Evolutionary conservation across 2,888 invertebrate genomes (phyloP), one percentile per base, ranked within the genome.

Genomic region (Nemotelus pantherinus): DNA sequence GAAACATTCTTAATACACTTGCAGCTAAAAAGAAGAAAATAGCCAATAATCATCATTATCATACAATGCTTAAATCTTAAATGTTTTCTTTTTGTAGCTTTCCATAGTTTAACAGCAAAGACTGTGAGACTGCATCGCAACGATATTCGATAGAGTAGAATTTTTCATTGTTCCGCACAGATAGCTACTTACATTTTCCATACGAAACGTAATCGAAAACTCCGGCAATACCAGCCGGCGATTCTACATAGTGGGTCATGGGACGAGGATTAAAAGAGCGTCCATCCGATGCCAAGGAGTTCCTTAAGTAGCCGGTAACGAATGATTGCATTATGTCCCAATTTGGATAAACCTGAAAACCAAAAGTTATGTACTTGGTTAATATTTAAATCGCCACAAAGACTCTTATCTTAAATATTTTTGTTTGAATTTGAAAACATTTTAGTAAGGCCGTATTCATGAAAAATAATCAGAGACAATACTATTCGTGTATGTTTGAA

Each of bases 321-420:
- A 95, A 95, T 78, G 92, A 90, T 82, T 95, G 94, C 84, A 92
- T 90, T 53, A 94, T 89, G 82, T 92, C 92, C 93, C 94, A 94
- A 2, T 91, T 86, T 0, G 89, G 89, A 25, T 55, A 70, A 2
- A 76, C 81, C 80, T 80, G 55, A 53, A 70, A 70, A 63, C 10
- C 25, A 25, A 57, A 57, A 57, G 5, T 57, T 10, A 57, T 9
- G 25, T 57, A 9, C 25, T 10, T 57, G 10, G 10, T 57, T 10
- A 50, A 10, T 50, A 50, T 50, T 50, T 50, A 25, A 25, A 25
- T 25, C 25, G 25, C 25, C 25, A 25, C 25, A 25, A 25, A 25
- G 25, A 25, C 25, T 25, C 25, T 25, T 25, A 25, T 25, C 25
- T 25, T 25, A 1, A 25, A 25, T 1, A 25, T 25, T 25, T 25